Base-by-base conservation (phyloP, 2,797 vertebrate species). In the Neosilurus mollespiculum region DNA sequence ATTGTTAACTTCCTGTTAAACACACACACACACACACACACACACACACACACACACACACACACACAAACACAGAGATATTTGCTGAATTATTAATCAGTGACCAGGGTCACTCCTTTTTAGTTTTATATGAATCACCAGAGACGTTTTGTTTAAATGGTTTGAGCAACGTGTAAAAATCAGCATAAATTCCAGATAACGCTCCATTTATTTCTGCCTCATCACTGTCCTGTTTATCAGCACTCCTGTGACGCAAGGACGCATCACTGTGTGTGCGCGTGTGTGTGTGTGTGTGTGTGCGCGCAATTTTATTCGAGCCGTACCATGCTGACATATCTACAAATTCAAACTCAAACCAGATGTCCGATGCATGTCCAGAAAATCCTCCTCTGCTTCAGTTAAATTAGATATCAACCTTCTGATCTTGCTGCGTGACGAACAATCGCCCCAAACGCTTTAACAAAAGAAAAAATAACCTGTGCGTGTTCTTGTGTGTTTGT, bases 331-430 rank as follows among this genome's bases (percentile, higher is more conserved):
- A 88, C 72, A 86, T 78, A 81, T 83, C 69, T 83, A 77, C 80
- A 87, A 66, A 87, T 70, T 85, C 77, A 82, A 88, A 90, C 67
- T 69, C 67, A 83, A 86, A 89, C 73, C 89, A 90, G 83, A 89
- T 89, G 87, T 78, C 20, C 53, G 58, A 69, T 49, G 62, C 78
- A 84, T 61, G 73, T 86, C 80, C 86, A 72, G 56, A 85, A 87
- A 78, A 87, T 83, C 69, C 84, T 79, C 49, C 82, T 79, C 81
- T 84, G 66, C 85, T 88, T 85, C 66, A 75, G 76, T 76, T 85
- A 88, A 84, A 87, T 82, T 81, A 81, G 83, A 83, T 83, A 76
- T 83, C 69, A 34, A 82, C 67, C n/a, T 79, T 51, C 62, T 70
- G 77, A 80, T 84, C 80, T 69, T 43, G 49, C 61, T 10, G 54